Percentiles rank a stretch among this genome's conserved stretches.
Evolutionary conservation across 2,797 vertebrate genomes (phyloP).

Genomic region (Vipera latastei): DNA sequence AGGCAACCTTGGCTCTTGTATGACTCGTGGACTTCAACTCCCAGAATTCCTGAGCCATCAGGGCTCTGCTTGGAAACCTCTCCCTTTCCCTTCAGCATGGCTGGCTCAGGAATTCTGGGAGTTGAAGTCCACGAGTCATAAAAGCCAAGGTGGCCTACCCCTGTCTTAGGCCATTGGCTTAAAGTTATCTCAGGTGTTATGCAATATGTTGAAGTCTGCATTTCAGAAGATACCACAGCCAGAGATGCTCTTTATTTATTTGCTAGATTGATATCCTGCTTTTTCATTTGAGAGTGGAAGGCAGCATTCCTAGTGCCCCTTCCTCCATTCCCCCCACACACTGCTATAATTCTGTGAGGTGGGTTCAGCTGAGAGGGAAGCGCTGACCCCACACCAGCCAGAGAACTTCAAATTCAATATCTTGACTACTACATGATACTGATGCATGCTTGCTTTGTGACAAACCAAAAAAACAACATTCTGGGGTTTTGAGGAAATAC

Average conservation of each 20-base stretch:
- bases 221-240: neutral
- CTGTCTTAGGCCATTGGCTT: too few relatives aligned
- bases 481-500: neutral
- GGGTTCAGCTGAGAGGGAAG: neutral
- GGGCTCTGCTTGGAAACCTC: too few relatives aligned
- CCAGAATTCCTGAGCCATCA: too few relatives aligned
- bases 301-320: neutral
- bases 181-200: neutral
- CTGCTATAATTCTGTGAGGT: neutral
- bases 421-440: neutral
- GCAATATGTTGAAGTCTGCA: neutral
- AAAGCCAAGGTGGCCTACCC: too few relatives aligned
- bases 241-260: neutral
- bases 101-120: too few relatives aligned
- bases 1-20: too few relatives aligned
- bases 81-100: too few relatives aligned
- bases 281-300: neutral
- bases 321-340: neutral
- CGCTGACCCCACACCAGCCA: neutral
- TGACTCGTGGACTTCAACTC: too few relatives aligned
- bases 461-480: neutral
- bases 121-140: too few relatives aligned
- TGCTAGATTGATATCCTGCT: neutral
- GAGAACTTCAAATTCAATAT: neutral
- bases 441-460: neutral